Base-by-base conservation (phyloP, 2,888 invertebrate genomes). In the Epinotia bilunana region DNA sequence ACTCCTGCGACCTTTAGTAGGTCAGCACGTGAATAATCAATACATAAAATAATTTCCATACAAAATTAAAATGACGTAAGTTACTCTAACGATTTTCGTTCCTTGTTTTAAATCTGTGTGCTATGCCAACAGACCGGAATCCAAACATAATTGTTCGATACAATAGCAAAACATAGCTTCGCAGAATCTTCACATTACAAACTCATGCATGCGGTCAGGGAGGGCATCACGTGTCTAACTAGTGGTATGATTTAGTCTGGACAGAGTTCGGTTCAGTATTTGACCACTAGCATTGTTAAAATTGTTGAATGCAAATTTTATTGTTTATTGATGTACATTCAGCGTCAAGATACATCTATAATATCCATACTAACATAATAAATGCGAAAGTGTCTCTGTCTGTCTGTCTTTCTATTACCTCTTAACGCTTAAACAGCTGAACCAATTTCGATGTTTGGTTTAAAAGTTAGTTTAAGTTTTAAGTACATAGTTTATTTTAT, bases 101-200 rank as follows among this genome's bases (percentile, higher is more conserved):
- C 23, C 23, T 28, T 28, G 20, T 57, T 57, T 61, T n/a, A 33
- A 28, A 18, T 16, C 9, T 49, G 28, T 53, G 46, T 64, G 11
- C 49, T 64, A 20, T 63, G 12, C 39, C 39, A 74, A 70, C 63
- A 33, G 63, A 63, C 33, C 39, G 62, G 20, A 39, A 58, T 53
- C 62, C 71, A 57, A 72, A 64, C 64, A 72, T 72, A 72, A 72
- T 72, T 57, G 72, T 16, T 60, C 49, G 39, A 71, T 20, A 74
- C 64, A 74, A 71, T 70, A 53, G 64, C 39, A 74, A 65, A 74
- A 71, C 74, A 60, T 20, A 18, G 23, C 28, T 70, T 61, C 63
- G 71, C 63, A 73, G 73, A 76, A 76, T 62, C 65, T 43, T 62
- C 43, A 55, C 43, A 68, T 68, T 55, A 16, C 65, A 53, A 62